These are phyloP conservation scores for Acipenser transmontanus DNA, from an alignment of 2,797 vertebrate genomes.

Conservation along the genomic window DNA sequence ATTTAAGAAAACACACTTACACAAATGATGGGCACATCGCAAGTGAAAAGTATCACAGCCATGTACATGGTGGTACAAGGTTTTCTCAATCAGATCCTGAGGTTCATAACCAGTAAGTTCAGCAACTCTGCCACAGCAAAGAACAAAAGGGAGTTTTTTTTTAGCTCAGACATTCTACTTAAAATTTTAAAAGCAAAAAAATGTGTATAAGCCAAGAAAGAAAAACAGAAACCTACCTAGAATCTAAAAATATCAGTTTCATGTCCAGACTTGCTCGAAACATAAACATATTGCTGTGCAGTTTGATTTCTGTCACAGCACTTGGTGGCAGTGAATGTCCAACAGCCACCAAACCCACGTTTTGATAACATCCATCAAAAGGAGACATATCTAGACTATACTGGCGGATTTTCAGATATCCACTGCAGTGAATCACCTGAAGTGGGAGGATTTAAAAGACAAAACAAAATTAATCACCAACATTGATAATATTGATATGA, in stretches of 20 bases:
- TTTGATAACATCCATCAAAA: conserved; percentile 96
- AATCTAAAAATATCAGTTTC: conserved; percentile 98
- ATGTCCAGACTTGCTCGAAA: conserved; percentile 96
- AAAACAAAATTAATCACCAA: background rate
- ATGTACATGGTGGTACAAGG: conserved; percentile 93
- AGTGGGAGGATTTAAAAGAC: background rate
- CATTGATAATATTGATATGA: no score
- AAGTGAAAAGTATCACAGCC: conserved; percentile 95
- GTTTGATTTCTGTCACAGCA: conserved; percentile 94
- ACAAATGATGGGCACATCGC: conserved; percentile 88
- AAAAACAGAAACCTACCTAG: conserved; percentile 65
- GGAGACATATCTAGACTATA: conserved; percentile 97
- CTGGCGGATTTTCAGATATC: conserved; percentile 95
- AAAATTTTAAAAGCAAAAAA: no score
- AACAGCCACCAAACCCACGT: conserved; percentile 92
- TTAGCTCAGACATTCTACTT: no score
- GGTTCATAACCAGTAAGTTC: conserved; percentile 94
- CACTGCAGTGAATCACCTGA: conserved; percentile 96
- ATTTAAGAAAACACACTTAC: conserved; percentile 62
- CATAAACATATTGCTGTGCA: conserved; percentile 99
- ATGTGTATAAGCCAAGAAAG: no score
- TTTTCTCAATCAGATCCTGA: conserved; percentile 97
- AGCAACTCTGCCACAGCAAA: conserved; percentile 66
- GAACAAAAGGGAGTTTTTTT: background rate
- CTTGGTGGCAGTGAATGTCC: conserved; percentile 94